Conservation (phyloP, 2,113 vertebrate species). For the Rattus rattus region DNA sequence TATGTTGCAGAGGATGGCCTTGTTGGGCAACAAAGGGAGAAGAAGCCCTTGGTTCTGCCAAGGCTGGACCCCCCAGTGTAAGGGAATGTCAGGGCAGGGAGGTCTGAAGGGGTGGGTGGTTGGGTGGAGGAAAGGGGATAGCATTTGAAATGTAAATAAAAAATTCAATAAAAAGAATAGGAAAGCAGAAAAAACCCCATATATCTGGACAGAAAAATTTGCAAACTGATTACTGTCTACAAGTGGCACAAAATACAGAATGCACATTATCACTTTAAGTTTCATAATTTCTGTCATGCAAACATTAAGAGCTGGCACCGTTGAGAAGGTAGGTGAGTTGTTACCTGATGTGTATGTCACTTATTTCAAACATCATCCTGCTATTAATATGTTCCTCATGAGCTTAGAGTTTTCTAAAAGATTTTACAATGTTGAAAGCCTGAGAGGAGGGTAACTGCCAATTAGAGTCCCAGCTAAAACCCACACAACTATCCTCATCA, state of each 20-base stretch:
- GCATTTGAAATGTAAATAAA: too few species aligned
- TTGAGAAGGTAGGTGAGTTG: neutral
- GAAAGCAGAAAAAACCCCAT: too few species aligned
- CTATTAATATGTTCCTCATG: neutral
- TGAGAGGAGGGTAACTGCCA: neutral
- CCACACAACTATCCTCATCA: constrained; percentile 11
- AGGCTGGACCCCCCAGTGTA: too few species aligned
- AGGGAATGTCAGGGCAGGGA: too few species aligned
- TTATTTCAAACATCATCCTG: neutral
- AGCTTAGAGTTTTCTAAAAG: neutral
- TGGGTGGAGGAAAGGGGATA: too few species aligned
- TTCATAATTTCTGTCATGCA: neutral
- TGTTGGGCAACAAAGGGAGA: too few species aligned
- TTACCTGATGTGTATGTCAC: neutral
- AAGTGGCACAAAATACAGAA: neutral
- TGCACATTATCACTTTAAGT: neutral
- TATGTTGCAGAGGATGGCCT: too few species aligned
- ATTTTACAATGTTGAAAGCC: neutral
- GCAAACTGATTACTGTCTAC: neutral
- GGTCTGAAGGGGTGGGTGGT: too few species aligned
- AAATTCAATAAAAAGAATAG: too few species aligned
- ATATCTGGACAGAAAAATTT: too few species aligned
- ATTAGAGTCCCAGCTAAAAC: constrained; percentile 23
- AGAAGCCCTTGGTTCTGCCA: too few species aligned
- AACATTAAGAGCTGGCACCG: neutral